Conservation (phyloP, 1,140 invertebrate species). For the Platorchestia sp. region DNA sequence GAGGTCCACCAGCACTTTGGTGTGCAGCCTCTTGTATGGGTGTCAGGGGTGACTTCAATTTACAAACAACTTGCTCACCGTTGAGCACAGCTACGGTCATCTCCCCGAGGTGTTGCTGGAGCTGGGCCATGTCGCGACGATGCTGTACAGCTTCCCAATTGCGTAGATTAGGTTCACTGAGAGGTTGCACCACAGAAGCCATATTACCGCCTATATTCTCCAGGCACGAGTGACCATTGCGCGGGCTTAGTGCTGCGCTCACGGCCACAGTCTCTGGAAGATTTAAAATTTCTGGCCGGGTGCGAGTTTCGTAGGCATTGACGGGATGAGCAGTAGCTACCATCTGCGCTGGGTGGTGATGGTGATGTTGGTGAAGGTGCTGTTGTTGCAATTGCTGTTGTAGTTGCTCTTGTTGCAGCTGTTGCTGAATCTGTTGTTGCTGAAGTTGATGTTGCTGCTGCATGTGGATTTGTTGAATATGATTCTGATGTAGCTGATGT, state of each 20-base stretch:
- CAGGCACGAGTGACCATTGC: neutral
- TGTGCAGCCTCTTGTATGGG: conserved; percentile 64
- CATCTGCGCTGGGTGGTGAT: conserved; percentile 20
- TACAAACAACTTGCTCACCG: conserved; percentile 86
- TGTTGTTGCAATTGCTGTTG: conserved; percentile 41
- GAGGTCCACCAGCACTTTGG: neutral
- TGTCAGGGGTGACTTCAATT: conserved; percentile 77
- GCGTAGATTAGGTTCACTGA: conserved; percentile 66
- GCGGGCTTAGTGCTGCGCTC: neutral
- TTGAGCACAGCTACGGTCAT: conserved; percentile 83
- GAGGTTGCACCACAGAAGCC: conserved; percentile 64
- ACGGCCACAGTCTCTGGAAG: neutral
- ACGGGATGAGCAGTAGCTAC: conserved; percentile 60
- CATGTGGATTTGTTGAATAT: conserved; percentile 38
- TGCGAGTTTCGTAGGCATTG: conserved; percentile 58
- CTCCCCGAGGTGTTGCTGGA: conserved; percentile 65
- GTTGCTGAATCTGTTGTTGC: conserved; percentile 27
- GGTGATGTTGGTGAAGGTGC: neutral
- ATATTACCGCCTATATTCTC: conserved; percentile 44
- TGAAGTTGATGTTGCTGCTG: conserved; percentile 44
- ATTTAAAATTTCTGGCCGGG: conserved; percentile 2
- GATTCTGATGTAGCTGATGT: conserved; percentile 31
- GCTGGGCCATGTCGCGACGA: conserved; percentile 64
- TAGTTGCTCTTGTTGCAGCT: conserved; percentile 28
- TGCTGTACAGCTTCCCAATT: conserved; percentile 64